Conservation (phyloP, 23 tunicate species). For the Phallusia fumigata region DNA sequence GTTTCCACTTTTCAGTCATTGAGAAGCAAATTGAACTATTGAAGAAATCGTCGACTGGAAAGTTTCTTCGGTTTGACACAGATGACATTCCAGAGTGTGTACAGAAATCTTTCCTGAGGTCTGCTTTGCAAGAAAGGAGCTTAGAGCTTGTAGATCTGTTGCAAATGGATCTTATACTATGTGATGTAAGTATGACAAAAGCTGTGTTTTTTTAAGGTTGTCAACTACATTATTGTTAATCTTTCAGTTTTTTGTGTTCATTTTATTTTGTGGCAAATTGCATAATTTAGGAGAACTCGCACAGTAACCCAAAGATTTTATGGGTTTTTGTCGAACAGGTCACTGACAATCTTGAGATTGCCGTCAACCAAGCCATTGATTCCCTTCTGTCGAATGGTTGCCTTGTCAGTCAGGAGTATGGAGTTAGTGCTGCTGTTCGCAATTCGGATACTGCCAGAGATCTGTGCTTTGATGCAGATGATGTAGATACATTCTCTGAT, state of each 20-base stretch:
- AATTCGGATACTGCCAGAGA: slow-evolving; percentile 29
- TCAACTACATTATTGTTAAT: no score
- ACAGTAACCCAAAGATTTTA: neutral
- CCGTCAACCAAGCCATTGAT: slow-evolving; percentile 61
- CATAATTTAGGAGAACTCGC: neutral
- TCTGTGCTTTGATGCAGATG: slow-evolving; percentile 43
- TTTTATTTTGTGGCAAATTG: neutral
- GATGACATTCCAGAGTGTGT: slow-evolving; percentile 57
- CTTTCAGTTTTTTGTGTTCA: no score
- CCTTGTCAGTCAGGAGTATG: slow-evolving; percentile 34
- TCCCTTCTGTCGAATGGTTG: slow-evolving; percentile 35
- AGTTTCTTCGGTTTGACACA: slow-evolving; percentile 4
- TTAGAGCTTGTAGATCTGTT: slow-evolving; percentile 51
- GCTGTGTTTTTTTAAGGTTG: no score
- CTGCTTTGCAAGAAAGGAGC: slow-evolving; percentile 48
- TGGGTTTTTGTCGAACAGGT: neutral
- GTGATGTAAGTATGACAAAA: slow-evolving; percentile 59
- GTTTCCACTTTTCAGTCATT: slow-evolving; percentile 46
- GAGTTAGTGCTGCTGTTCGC: slow-evolving; percentile 30
- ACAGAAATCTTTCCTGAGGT: slow-evolving; percentile 42
- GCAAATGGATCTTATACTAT: slow-evolving; percentile 71
- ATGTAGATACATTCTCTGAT: slow-evolving; percentile 18
- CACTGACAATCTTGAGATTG: slow-evolving; percentile 29
- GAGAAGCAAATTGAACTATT: slow-evolving; percentile 39
- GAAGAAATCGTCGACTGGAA: neutral